Evolutionary conservation across 2,113 vertebrate species (phyloP), one percentile per base, ranked within the genome.

Genomic region (Abramis brama): DNA sequence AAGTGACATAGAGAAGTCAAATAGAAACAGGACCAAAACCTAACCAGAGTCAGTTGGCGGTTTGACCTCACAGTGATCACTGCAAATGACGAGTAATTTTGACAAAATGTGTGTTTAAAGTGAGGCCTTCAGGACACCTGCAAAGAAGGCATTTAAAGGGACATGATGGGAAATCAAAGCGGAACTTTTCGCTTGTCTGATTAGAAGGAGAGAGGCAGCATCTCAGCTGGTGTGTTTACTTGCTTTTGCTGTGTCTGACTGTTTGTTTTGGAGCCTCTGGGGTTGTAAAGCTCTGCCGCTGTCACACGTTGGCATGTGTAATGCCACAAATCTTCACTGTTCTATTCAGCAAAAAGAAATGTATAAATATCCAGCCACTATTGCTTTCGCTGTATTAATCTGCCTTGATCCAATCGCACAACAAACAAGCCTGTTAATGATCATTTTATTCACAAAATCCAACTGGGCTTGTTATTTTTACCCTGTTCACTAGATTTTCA

Each of bases 211-310:
- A 25, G 23, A 68, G 80, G 25, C 39, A 33, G 62, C 62, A 12
- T 52, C 79, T 66, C 43, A 82, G 25, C 64, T 50, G 43, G 25
- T 36, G 62, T 70, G 59, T 81, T 81, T 47, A 66, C 78, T 80
- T 47, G 36, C 59, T 47, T 81, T 68, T 82, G 27, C 75, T 9
- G 76, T 59, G 47, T 71, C 64, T 70, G 75, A 47, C 79, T 57
- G 64, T 84, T 79, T 85, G 75, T 86, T 86, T 71, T 80, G 55
- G 27, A 80, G 64, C 62, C 62, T 52, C 62, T 50, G 79, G 86
- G 66, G 52, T 50, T 75, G 39, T 79, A 33, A 74, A 74, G 57
- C 83, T 68, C 36, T 19, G 47, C 57, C 75, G n/a, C 47, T 19
- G 47, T 64, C 60, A 66, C 60, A 80, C 30, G 5, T 33, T 79